Percentiles rank a stretch among this genome's conserved stretches.
These are phyloP conservation scores for Rhinatrema bivittatum DNA, from an alignment of 2,797 vertebrate genomes.

Conservation along the genomic window DNA sequence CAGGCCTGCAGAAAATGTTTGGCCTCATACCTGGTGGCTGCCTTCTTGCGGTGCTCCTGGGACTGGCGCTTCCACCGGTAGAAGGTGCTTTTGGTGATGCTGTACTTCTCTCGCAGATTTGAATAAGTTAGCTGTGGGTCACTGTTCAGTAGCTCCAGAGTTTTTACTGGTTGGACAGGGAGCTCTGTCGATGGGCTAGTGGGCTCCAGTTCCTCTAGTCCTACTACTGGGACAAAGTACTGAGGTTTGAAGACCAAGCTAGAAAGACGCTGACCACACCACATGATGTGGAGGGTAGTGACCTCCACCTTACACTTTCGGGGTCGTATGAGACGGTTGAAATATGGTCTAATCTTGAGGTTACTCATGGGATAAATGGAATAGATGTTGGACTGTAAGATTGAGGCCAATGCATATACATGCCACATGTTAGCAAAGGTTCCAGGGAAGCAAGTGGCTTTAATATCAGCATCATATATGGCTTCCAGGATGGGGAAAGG, in stretches of 20 bases:
- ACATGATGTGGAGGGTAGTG: constrained; percentile 85
- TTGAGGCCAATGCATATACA: constrained; percentile 80
- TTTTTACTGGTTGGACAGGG: constrained; percentile 44
- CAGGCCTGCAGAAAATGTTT: constrained; percentile 87
- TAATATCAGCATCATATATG: constrained; percentile 89
- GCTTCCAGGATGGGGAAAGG: constrained; percentile 77
- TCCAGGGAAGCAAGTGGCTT: constrained; percentile 87
- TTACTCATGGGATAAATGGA: constrained; percentile 95
- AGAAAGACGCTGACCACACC: constrained; percentile 75
- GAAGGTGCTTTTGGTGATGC: constrained; percentile 88
- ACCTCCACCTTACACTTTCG: constrained; percentile 54
- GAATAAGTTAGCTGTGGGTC: constrained; percentile 72
- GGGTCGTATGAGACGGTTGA: constrained; percentile 83
- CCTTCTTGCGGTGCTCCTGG: constrained; percentile 79
- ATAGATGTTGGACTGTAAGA: constrained; percentile 82
- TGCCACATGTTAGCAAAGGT: constrained; percentile 97
- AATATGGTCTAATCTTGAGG: constrained; percentile 88
- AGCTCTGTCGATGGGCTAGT: constrained; percentile 36
- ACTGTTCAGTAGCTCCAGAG: constrained; percentile 57
- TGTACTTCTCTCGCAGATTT: constrained; percentile 74
- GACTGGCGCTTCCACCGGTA: constrained; percentile 90
- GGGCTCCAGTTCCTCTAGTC: constrained; percentile 54
- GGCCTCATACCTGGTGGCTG: constrained; percentile 80
- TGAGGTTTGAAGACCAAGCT: constrained; percentile 70
- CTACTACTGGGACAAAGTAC: constrained; percentile 80